Evolutionary conservation across 2,113 vertebrate species (phyloP).

Genomic region (Oncorhynchus gorbuscha): DNA sequence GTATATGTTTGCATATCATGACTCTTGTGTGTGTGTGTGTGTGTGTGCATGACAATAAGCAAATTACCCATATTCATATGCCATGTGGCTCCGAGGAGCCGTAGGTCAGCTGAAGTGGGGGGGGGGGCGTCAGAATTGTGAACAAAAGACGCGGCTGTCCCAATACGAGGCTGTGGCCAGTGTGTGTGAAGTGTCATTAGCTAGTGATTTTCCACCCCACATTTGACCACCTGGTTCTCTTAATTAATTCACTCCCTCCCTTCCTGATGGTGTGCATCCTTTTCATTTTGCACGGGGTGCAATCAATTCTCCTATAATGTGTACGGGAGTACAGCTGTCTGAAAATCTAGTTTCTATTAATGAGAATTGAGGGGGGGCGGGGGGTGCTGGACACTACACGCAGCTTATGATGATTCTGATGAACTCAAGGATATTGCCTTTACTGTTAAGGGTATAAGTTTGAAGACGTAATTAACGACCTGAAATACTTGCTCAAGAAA

Average conservation of each 20-base stretch:
- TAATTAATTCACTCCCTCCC: constrained; percentile 82
- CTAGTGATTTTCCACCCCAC: constrained; percentile 80
- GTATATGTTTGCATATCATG: constrained; percentile 33
- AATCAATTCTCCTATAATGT: constrained; percentile 85
- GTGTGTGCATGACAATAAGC: constrained; percentile 30
- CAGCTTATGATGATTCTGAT: constrained; percentile 45
- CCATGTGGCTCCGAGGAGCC: constrained; percentile 67
- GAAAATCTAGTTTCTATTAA: constrained; percentile 84
- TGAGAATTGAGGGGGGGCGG: constrained; percentile 75
- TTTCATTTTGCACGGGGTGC: constrained; percentile 83
- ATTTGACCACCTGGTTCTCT: constrained; percentile 84
- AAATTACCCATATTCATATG: constrained; percentile 57
- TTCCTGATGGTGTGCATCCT: constrained; percentile 82
- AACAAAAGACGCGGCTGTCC: constrained; percentile 68
- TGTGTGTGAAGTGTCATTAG: constrained; percentile 74
- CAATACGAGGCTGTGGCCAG: constrained; percentile 73
- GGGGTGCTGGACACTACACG: constrained; percentile 62
- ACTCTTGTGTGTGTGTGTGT: constrained; percentile 15
- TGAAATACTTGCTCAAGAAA: too few species aligned
- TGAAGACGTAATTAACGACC: too few species aligned
- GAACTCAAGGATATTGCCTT: constrained; percentile 59
- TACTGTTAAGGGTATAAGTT: too few species aligned
- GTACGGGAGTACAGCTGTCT: constrained; percentile 82
- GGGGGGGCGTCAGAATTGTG: constrained; percentile 63
- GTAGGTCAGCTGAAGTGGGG: constrained; percentile 61